Evolutionary conservation across 1,140 invertebrate species (phyloP).

Genomic region (Contarinia nasturtii): DNA sequence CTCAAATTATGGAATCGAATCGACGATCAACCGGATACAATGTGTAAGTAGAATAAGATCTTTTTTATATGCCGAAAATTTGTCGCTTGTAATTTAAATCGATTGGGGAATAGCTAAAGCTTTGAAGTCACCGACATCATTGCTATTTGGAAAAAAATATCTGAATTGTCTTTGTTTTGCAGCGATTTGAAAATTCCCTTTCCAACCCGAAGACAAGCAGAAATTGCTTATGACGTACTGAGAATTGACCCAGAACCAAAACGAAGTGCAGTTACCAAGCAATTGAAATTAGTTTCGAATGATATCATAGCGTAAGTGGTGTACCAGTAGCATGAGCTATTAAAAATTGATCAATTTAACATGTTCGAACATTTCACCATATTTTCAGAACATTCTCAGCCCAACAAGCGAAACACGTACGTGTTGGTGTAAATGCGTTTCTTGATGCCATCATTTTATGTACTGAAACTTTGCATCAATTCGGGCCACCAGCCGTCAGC

Average conservation of each 20-base stretch:
- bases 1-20: too few relatives aligned
- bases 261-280: slow-evolving; percentile 42
- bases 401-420: slow-evolving; percentile 37
- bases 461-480: slow-evolving; percentile 42
- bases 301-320: slow-evolving; percentile 39
- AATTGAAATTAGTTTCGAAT: slow-evolving; percentile 34
- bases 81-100: too few relatives aligned
- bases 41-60: too few relatives aligned
- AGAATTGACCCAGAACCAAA: slow-evolving; percentile 57
- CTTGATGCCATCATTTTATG: slow-evolving; percentile 51
- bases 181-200: slow-evolving; percentile 40
- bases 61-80: too few relatives aligned
- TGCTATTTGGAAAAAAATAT: too few relatives aligned
- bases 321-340: neutral
- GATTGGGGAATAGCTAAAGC: too few relatives aligned
- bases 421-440: slow-evolving; percentile 50
- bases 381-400: slow-evolving; percentile 35
- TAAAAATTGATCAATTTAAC: neutral
- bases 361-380: slow-evolving; percentile 9
- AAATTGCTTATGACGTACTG: slow-evolving; percentile 52
- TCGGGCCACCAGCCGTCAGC: slow-evolving; percentile 29
- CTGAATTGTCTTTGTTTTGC: neutral
- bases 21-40: too few relatives aligned
- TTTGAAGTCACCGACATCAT: too few relatives aligned
- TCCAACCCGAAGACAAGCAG: slow-evolving; percentile 35